Base-by-base conservation (phyloP, 2,888 invertebrate genomes). In the Cantharis nigra region DNA sequence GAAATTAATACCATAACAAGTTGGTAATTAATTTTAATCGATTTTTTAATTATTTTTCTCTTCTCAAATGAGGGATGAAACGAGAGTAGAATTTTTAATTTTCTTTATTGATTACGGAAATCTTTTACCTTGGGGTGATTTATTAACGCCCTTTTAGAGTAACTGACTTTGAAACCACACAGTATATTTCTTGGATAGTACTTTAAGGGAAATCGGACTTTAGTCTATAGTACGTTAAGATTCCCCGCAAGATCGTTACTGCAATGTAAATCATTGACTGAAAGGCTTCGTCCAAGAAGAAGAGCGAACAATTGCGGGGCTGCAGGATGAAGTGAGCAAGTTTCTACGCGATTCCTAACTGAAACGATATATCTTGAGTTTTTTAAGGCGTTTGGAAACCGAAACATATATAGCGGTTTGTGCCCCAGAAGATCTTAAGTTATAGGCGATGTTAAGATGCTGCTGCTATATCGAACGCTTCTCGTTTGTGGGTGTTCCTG, bases 361-460 rank as follows among this genome's bases (percentile, higher is more conserved):
- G 84, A 81, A 84, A 84, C 87, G 83, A 87, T 87, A 87, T 87
- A 87, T 87, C 87, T 86, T 83, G 80, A 82, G 82, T 86, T 86
- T 86, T 85, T 84, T 83, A 84, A 85, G 85, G 84, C 84, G 84
- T 83, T 84, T 84, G 85, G 84, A 85, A 87, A 87, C 87, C 87
- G 85, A 87, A 88, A 88, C 88, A 87, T 87, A 87, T 88, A 87
- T 87, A 88, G 87, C 87, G 87, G 87, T 88, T 87, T 85, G 84
- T 84, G 83, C 82, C 85, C 85, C 76, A 77, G 85, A 84, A 84
- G 84, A 84, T 84, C 85, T 85, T 86, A 86, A 86, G 84, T 87
- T 86, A 86, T 86, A 83, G 87, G 77, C 76, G 62, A 75, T 74
- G 78, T 78, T 78, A 78, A 78, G 78, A 76, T 74, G 78, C 72